phyloP scores from a whole-genome alignment of 2,888 invertebrate species.

The Saturnia pavonia region DNA sequence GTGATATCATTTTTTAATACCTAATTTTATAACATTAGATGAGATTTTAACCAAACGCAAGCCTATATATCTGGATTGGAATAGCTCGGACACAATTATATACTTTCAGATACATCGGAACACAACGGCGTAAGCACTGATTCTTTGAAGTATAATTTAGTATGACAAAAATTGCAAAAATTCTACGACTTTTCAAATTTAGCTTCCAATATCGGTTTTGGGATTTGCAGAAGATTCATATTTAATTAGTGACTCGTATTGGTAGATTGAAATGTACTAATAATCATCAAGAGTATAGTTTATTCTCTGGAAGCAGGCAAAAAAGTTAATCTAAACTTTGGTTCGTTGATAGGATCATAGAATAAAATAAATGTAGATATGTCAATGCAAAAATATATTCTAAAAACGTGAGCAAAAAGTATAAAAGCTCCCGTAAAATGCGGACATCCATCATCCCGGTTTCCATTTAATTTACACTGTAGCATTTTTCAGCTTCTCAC shows the following conservation, averaged over 20 bases:
- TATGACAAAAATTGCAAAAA: too few relatives aligned
- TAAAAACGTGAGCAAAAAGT: constrained; percentile 16
- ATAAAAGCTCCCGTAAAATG: background rate
- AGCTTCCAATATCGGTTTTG: too few relatives aligned
- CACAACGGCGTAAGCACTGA: too few relatives aligned
- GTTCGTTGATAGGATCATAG: background rate
- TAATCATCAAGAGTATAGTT: background rate
- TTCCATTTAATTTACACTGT: constrained; percentile 63
- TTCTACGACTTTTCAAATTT: too few relatives aligned
- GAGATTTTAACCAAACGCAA: too few relatives aligned
- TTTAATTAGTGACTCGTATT: background rate
- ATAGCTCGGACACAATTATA: too few relatives aligned
- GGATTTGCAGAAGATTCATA: background rate
- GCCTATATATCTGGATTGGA: too few relatives aligned
- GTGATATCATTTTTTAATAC: too few relatives aligned
- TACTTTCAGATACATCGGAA: too few relatives aligned
- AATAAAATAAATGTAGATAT: background rate
- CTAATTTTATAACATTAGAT: too few relatives aligned
- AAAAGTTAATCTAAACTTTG: background rate
- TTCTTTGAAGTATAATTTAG: too few relatives aligned
- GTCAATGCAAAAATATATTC: background rate
- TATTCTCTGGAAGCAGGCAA: background rate
- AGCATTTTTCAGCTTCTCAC: constrained; percentile 65
- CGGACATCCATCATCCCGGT: constrained; percentile 55
- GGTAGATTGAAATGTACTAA: background rate